phyloP scores from a whole-genome alignment of 2,797 vertebrate genomes.

The Huso huso region DNA sequence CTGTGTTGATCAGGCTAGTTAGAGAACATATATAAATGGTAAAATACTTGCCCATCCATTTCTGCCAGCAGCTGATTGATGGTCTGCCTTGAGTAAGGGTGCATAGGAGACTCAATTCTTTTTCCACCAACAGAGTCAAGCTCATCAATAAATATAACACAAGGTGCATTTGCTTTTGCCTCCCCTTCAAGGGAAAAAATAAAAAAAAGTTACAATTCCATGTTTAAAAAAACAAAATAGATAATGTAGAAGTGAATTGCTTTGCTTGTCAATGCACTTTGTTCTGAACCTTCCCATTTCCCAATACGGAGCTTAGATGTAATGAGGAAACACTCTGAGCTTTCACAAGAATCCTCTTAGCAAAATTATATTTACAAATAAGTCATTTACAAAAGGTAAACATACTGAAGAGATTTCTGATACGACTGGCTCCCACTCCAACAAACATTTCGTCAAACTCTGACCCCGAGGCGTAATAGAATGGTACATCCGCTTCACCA shows the following conservation, averaged over 20 bases:
- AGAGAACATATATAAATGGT: no score
- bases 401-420: conserved; percentile 93
- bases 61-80: conserved; percentile 98
- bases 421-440: conserved; percentile 89
- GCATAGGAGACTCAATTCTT: conserved; percentile 94
- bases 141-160: conserved; percentile 97
- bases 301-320: no score
- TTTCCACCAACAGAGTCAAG: conserved; percentile 95
- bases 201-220: not conserved
- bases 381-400: conserved; percentile 21
- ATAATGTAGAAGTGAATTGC: no score
- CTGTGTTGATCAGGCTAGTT: no score
- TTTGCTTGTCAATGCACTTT: no score
- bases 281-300: no score
- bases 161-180: conserved; percentile 88
- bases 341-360: conserved; percentile 2
- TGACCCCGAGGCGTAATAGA: conserved; percentile 92
- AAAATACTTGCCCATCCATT: conserved; percentile 84
- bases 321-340: no score
- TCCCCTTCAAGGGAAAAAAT: conserved; percentile 64
- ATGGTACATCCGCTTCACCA: conserved; percentile 92
- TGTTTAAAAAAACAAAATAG: no score
- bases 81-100: conserved; percentile 93
- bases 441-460: conserved; percentile 99
- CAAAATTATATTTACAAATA: conserved; percentile 11